A percentile compares a stretch with the other conserved stretches of the same genome.
These are phyloP conservation scores for Meleagris gallopavo DNA, from an alignment of 2,113 vertebrate species.

Conservation along the genomic window DNA sequence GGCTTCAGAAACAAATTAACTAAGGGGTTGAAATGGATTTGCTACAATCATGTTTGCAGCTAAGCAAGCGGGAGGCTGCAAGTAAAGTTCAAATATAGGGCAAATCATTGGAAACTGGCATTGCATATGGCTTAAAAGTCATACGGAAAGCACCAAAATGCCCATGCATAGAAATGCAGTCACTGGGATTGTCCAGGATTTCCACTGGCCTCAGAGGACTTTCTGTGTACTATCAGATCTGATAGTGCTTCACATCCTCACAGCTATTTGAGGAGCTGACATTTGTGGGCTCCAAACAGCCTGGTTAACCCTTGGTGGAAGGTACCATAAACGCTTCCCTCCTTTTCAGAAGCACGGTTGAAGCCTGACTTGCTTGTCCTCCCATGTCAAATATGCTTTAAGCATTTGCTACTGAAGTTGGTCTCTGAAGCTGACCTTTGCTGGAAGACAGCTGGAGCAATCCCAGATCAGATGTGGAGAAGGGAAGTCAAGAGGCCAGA, in stretches of 20 bases:
- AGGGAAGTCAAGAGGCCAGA: not conserved
- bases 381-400: not conserved
- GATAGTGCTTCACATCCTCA: not conserved
- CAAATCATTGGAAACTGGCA: not conserved
- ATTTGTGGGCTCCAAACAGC: not conserved
- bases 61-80: not conserved
- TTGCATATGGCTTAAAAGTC: not conserved
- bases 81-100: constrained; percentile 16
- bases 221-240: not conserved
- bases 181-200: not conserved
- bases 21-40: not conserved
- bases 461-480: not conserved
- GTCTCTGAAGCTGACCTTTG: not conserved
- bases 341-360: not conserved
- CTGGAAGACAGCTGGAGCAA: not conserved
- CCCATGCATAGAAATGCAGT: not conserved
- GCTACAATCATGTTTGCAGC: not conserved
- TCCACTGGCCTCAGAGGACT: not conserved
- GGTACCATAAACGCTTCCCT: not conserved
- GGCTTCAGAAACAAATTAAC: constrained; percentile 16
- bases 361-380: not conserved
- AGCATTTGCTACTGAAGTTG: not conserved
- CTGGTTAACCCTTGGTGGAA: not conserved
- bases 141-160: not conserved
- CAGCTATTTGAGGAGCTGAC: not conserved